phyloP scores from a whole-genome alignment of 2,888 invertebrate species.

The Stegana nigrithorax region DNA sequence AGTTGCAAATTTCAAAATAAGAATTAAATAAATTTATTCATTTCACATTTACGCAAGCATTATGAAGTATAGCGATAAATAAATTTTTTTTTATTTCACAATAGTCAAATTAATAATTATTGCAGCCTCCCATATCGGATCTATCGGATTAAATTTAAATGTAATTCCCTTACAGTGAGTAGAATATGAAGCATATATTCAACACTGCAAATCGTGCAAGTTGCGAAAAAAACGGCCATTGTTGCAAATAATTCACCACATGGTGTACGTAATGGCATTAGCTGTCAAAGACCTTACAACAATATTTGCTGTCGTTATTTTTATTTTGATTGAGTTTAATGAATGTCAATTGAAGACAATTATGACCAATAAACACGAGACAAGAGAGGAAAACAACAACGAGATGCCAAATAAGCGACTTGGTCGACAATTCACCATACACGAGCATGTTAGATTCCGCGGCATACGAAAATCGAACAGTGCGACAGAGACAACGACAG shows the following conservation, averaged over 20 bases:
- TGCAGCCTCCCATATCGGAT: too few relatives aligned
- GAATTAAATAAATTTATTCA: too few relatives aligned
- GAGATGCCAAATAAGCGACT: constrained; percentile 13
- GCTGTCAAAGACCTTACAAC: not conserved
- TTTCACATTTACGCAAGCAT: too few relatives aligned
- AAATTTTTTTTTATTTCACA: too few relatives aligned
- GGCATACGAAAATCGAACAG: constrained; percentile 31
- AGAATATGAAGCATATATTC: not conserved
- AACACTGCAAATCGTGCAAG: not conserved
- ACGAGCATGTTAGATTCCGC: constrained; percentile 23
- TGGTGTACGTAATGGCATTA: too few relatives aligned
- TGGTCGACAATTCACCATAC: constrained; percentile 36
- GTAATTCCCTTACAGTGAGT: not conserved
- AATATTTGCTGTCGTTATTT: constrained; percentile 20
- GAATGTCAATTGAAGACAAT: constrained; percentile 65
- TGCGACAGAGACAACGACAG: constrained; percentile 3
- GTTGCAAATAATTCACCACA: constrained; percentile 12
- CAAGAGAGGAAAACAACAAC: not conserved
- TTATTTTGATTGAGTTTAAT: constrained; percentile 59
- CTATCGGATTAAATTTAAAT: too few relatives aligned
- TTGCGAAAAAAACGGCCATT: constrained; percentile 19
- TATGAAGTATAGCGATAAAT: too few relatives aligned
- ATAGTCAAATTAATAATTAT: too few relatives aligned
- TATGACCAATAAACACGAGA: constrained; percentile 63
- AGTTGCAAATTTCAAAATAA: too few relatives aligned